Conservation (phyloP, 2,888 invertebrate genomes). For the Sphinx pinastri region DNA sequence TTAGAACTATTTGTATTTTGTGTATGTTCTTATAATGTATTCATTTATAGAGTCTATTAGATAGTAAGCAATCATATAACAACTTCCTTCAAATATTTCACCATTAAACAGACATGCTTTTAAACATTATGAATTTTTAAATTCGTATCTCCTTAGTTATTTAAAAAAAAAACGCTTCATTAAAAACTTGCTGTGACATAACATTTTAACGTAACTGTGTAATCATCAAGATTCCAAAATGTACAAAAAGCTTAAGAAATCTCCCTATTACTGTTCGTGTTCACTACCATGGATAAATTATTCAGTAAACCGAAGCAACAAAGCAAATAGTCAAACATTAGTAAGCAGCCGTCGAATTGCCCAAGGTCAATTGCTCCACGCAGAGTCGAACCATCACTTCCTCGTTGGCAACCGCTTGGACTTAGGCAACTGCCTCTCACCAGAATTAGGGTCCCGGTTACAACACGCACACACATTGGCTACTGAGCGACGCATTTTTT, state of each 20-base stretch:
- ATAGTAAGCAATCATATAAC: too few relatives aligned
- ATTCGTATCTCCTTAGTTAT: too few relatives aligned
- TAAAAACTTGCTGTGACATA: background rate
- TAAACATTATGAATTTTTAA: too few relatives aligned
- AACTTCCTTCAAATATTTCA: too few relatives aligned
- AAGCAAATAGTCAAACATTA: constrained; percentile 51
- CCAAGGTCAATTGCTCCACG: constrained; percentile 77
- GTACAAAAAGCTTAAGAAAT: background rate
- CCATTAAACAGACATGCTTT: too few relatives aligned
- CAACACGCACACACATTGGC: constrained; percentile 46
- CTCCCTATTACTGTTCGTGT: background rate
- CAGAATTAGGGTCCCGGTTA: constrained; percentile 71
- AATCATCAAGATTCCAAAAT: background rate
- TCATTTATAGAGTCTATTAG: too few relatives aligned
- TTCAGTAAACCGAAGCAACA: constrained; percentile 36
- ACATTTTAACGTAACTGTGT: background rate
- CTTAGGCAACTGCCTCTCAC: constrained; percentile 78
- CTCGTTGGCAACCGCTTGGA: constrained; percentile 67
- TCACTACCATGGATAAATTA: constrained; percentile 24
- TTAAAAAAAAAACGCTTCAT: background rate
- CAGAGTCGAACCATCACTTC: constrained; percentile 68
- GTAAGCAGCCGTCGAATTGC: constrained; percentile 55
- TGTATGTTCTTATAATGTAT: too few relatives aligned
- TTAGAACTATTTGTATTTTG: too few relatives aligned
- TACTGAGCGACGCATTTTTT: background rate